A percentile compares a stretch with the other conserved stretches of the same genome.
Evolutionary conservation across 2,113 vertebrate species (phyloP).

Genomic region (Eidolon helvum): DNA sequence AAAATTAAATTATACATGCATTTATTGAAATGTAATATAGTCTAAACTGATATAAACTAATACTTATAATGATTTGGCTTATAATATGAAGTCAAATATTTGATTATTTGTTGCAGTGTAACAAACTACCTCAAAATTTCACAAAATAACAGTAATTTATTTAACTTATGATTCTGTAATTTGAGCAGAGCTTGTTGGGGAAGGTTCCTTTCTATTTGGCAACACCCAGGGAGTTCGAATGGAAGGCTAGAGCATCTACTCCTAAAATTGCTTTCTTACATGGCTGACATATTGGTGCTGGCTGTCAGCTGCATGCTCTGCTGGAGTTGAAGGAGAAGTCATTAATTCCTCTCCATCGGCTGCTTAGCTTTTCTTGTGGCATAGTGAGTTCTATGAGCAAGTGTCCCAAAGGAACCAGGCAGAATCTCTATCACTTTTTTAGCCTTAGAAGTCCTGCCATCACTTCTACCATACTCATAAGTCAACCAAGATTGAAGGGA

Average conservation of each 20-base stretch:
- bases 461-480: not conserved
- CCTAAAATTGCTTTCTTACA: not conserved
- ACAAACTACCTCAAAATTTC: not conserved
- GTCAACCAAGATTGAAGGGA: not conserved
- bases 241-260: not conserved
- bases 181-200: not conserved
- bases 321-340: not conserved
- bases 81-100: not conserved
- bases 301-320: not conserved
- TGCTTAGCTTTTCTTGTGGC: not conserved
- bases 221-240: not conserved
- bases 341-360: not conserved
- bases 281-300: not conserved
- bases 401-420: not conserved
- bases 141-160: not conserved
- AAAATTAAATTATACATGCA: not conserved
- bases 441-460: not conserved
- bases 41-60: not conserved
- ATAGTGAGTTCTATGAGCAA: not conserved
- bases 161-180: not conserved
- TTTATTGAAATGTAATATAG: not conserved
- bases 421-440: not conserved
- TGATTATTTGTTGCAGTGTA: not conserved
- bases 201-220: not conserved
- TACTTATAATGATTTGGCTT: not conserved